Evolutionary conservation across 1,140 invertebrate species (phyloP), one percentile per base, ranked within the genome.

Genomic region (Diplogasteroides magnus): DNA sequence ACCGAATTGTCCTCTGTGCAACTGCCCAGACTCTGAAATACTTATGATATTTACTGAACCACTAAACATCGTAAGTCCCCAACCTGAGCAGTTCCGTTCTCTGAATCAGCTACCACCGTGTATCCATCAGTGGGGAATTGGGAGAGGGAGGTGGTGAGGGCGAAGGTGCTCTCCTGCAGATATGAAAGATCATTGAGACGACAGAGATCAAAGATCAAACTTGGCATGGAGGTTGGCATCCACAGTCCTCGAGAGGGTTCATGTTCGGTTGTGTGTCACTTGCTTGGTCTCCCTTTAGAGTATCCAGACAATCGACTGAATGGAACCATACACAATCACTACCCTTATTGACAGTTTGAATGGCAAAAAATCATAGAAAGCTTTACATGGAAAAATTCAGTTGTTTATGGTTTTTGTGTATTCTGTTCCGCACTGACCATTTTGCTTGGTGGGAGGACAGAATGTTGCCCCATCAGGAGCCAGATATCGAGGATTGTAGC

Each of bases 251-350:
- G 1, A 61, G 27, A 19, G 61, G 25, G 48, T 71, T 37, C 25
- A 64, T 61, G 31, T 71, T 71, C 26, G 62, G 62, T n/a, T 32
- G n/a, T 23, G 69, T 29, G 15, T 15, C 14, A 28, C 57, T 66
- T 25, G 62, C 48, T 32, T 71, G 69, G 31, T 71, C 63, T 28
- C 69, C 69, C 29, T 66, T 65, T 6, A 71, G 55, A 2, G 19
- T 55, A 31, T 59, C 29, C 3, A 71, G 58, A 25, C 69, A 71
- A 28, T 66, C 62, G 19, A 71, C 69, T 71, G 27, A 23, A 68
- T 62, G 19, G 37, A 48, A 11, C 37, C 6, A 48, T 11, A 19
- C 6, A 11, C 37, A 48, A 48, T 48, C 37, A 48, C 37, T 6
- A 19, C 6, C 37, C 19, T 19, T 11, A 48, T 48, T 48, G 6